Percentiles rank a stretch among this genome's conserved stretches.
These are phyloP conservation scores for Serripes groenlandicus DNA, from an alignment of 2,888 invertebrate genomes.

Conservation along the genomic window DNA sequence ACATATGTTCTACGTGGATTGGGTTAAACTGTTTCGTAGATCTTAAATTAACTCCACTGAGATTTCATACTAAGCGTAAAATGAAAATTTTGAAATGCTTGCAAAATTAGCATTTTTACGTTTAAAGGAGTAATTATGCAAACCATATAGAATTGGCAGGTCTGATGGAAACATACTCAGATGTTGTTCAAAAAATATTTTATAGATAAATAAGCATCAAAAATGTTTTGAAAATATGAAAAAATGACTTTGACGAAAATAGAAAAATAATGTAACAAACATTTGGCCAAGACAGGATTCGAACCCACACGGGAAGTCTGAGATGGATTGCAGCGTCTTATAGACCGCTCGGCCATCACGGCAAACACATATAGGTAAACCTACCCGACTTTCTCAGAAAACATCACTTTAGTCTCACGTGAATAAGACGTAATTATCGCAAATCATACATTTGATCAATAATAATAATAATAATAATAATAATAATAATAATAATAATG, in stretches of 20 bases:
- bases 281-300: conserved; percentile 24
- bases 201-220: conserved; percentile 14
- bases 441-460: conserved; percentile 22
- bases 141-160: too few species aligned
- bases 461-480: conserved; percentile 15
- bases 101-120: too few species aligned
- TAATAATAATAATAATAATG: not conserved
- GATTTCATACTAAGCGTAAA: too few species aligned
- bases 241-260: conserved; percentile 19
- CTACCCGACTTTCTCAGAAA: conserved; percentile 19
- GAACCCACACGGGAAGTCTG: conserved; percentile 18
- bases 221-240: conserved; percentile 20
- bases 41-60: too few species aligned
- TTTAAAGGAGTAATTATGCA: too few species aligned
- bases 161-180: not conserved
- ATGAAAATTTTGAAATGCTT: too few species aligned
- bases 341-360: conserved; percentile 18
- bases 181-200: conserved; percentile 19
- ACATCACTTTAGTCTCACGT: too few species aligned
- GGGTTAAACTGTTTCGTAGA: too few species aligned
- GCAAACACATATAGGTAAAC: conserved; percentile 20
- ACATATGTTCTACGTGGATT: too few species aligned
- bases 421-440: conserved; percentile 17
- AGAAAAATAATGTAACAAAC: conserved; percentile 19
- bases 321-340: conserved; percentile 21